A percentile compares a stretch with the other conserved stretches of the same genome.
These are phyloP conservation scores for Eulimnadia texana DNA, from an alignment of 1,140 invertebrate species.

Conservation along the genomic window DNA sequence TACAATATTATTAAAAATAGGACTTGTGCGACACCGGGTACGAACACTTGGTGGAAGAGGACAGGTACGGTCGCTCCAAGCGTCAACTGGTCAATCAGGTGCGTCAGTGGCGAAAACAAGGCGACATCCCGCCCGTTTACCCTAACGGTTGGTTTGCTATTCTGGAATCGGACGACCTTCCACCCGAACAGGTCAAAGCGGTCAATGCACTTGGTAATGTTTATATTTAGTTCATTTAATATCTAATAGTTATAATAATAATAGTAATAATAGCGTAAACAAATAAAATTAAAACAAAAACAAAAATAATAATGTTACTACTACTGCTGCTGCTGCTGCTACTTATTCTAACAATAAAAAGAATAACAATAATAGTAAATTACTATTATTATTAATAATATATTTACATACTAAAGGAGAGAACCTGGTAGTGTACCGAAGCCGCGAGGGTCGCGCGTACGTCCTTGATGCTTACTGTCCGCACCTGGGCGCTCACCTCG, in stretches of 20 bases:
- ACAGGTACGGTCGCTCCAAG: constrained; percentile 7
- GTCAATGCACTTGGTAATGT: constrained; percentile 48
- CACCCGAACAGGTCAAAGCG: constrained; percentile 40
- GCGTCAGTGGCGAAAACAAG: constrained; percentile 35
- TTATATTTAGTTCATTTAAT: neutral
- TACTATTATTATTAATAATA: neutral
- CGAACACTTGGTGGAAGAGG: neutral
- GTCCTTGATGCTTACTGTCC: constrained; percentile 75
- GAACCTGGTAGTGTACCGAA: constrained; percentile 60
- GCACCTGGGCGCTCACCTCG: constrained; percentile 74
- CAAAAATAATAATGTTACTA: neutral
- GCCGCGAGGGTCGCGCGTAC: constrained; percentile 40
- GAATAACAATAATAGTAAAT: neutral
- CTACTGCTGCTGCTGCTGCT: too few species aligned
- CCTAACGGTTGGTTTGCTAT: constrained; percentile 82
- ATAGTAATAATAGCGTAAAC: too few species aligned
- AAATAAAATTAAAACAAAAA: neutral
- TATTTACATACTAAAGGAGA: constrained; percentile 36
- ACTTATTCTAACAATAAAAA: too few species aligned
- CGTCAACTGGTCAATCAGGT: constrained; percentile 27
- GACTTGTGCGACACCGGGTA: constrained; percentile 12
- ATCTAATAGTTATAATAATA: neutral
- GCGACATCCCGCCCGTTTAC: constrained; percentile 59
- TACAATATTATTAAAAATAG: neutral
- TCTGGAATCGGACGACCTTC: constrained; percentile 49